These are phyloP conservation scores for Mormoops blainvillei DNA, from an alignment of 2,113 vertebrate genomes.

Conservation along the genomic window DNA sequence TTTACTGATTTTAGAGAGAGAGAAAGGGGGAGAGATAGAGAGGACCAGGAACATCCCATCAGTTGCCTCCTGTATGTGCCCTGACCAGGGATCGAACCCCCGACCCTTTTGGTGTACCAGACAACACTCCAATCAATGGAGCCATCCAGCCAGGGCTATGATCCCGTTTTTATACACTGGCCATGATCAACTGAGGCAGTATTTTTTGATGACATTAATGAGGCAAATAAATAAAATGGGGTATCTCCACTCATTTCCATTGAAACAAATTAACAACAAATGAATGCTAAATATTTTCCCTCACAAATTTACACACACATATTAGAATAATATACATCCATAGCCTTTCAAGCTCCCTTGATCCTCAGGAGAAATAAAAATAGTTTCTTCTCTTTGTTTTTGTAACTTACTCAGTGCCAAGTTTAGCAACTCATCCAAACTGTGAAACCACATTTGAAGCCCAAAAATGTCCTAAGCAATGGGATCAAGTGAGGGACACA, in stretches of 20 bases:
- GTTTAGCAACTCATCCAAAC: slow-evolving; percentile 12
- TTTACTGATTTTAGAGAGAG: too few relatives aligned
- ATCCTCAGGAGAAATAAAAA: not conserved
- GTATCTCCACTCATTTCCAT: not conserved
- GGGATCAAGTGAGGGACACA: not conserved
- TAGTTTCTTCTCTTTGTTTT: not conserved
- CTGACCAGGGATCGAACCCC: too few relatives aligned
- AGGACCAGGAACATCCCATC: too few relatives aligned
- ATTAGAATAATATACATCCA: not conserved
- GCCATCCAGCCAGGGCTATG: too few relatives aligned
- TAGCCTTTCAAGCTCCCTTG: not conserved
- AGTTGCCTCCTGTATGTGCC: too few relatives aligned
- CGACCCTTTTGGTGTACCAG: too few relatives aligned
- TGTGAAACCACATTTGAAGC: slow-evolving; percentile 9
- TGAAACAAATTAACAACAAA: slow-evolving; percentile 6
- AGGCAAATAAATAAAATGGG: not conserved
- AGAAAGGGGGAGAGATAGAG: too few relatives aligned
- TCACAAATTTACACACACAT: not conserved
- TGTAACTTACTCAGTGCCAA: slow-evolving; percentile 20
- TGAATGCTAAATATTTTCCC: not conserved
- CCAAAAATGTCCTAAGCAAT: not conserved
- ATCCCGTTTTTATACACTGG: not conserved
- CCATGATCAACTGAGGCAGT: not conserved
- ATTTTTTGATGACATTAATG: not conserved
- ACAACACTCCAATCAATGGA: too few relatives aligned